Evolutionary conservation across 2,113 vertebrate genomes (phyloP).

Genomic region (Myrmophylax atrothorax): DNA sequence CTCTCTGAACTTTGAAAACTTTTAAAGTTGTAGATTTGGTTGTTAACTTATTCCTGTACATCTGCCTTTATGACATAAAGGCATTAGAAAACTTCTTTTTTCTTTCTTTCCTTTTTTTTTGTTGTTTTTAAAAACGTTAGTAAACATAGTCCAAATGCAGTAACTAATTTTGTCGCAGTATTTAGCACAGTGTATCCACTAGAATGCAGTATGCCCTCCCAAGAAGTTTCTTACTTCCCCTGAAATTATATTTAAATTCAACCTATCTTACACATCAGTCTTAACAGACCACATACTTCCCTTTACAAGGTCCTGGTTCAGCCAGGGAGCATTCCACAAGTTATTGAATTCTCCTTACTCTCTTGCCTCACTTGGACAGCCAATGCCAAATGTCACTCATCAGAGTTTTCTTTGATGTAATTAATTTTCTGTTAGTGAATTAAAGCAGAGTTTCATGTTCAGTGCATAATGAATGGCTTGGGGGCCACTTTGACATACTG

Average conservation of each 20-base stretch:
- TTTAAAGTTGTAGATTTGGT: neutral
- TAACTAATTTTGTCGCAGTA: neutral
- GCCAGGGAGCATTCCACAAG: neutral
- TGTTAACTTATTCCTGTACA: neutral
- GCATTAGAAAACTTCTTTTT: neutral
- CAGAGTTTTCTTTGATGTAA: conserved; percentile 24
- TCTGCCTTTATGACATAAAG: neutral
- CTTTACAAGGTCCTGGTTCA: neutral
- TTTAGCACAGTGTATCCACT: neutral
- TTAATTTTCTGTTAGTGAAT: conserved; percentile 29
- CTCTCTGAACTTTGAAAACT: neutral
- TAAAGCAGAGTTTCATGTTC: conserved; percentile 16
- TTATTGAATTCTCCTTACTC: neutral
- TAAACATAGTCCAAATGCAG: neutral
- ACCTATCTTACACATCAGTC: neutral
- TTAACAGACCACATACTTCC: neutral
- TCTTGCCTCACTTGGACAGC: neutral
- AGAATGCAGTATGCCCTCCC: neutral
- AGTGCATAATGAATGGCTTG: conserved; percentile 12
- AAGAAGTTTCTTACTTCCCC: neutral
- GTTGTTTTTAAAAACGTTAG: neutral
- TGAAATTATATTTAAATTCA: neutral
- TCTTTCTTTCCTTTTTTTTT: neutral
- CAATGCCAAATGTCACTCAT: neutral
- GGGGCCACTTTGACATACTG: neutral